phyloP scores from a whole-genome alignment of 2,797 vertebrate genomes.

The Podarcis siculus region DNA sequence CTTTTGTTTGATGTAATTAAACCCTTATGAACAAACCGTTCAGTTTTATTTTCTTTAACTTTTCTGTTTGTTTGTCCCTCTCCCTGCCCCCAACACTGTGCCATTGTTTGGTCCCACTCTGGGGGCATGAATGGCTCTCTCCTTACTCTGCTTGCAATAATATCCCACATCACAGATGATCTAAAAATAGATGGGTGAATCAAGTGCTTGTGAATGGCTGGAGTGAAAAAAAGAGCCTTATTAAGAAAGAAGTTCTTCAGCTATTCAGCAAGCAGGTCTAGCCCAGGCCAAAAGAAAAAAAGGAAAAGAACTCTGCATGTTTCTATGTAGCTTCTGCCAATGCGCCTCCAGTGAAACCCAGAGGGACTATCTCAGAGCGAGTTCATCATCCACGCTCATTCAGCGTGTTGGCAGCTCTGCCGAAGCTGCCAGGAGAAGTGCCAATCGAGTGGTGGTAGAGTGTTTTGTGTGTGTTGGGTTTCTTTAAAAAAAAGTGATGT shows the following conservation, averaged over 20 bases:
- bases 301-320: slow-evolving; percentile 33
- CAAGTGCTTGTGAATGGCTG: slow-evolving; percentile 70
- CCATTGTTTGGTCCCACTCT: slow-evolving; percentile 53
- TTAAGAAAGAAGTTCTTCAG: slow-evolving; percentile 63
- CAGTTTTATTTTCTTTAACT: slow-evolving; percentile 68
- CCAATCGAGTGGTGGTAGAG: not conserved
- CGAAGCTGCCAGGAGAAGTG: not conserved
- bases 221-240: slow-evolving; percentile 23
- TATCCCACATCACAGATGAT: slow-evolving; percentile 56
- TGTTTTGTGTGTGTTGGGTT: not conserved
- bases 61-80: slow-evolving; percentile 59
- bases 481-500: fast-evolving
- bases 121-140: slow-evolving; percentile 67
- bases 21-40: slow-evolving; percentile 66
- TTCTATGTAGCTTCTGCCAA: slow-evolving; percentile 48
- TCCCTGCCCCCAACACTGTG: slow-evolving; percentile 22
- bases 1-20: slow-evolving; percentile 60
- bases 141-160: slow-evolving; percentile 58
- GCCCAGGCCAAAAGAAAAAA: slow-evolving; percentile 29
- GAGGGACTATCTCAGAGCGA: slow-evolving; percentile 2
- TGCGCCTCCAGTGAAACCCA: fast-evolving
- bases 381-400: not conserved
- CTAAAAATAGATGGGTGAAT: slow-evolving; percentile 67
- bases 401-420: not conserved
- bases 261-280: slow-evolving; percentile 52